These are phyloP conservation scores for Onychostruthus taczanowskii DNA, from an alignment of 2,113 vertebrate genomes.

Conservation along the genomic window DNA sequence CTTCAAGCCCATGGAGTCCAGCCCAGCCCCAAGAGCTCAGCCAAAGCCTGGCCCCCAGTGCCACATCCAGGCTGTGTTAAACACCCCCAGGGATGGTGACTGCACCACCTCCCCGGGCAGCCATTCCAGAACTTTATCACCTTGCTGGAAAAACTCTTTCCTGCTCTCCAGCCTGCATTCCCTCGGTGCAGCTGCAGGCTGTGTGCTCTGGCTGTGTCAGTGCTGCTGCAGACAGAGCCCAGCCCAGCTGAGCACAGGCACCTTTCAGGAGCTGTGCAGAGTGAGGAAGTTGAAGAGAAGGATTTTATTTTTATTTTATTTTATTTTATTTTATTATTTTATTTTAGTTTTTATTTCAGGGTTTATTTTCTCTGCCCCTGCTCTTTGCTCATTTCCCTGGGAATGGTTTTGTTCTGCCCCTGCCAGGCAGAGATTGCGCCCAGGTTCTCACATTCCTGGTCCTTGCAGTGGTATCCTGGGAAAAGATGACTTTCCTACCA, in stretches of 20 bases:
- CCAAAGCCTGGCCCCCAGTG: no score
- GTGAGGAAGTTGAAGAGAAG: not conserved
- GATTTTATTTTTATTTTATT: not conserved
- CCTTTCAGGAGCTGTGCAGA: not conserved
- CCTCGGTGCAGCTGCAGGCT: no score
- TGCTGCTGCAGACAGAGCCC: not conserved
- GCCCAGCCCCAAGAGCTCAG: no score
- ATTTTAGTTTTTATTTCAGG: not conserved
- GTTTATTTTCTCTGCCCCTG: not conserved
- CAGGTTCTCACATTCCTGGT: not conserved
- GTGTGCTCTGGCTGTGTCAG: not conserved
- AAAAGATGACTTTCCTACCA: not conserved
- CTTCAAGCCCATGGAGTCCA: no score
- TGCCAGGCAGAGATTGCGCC: not conserved
- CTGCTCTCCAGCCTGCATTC: no score
- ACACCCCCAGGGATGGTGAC: no score
- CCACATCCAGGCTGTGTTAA: no score
- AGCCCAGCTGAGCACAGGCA: not conserved
- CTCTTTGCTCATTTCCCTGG: not conserved
- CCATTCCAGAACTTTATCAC: no score
- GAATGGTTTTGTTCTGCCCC: not conserved
- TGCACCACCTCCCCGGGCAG: no score
- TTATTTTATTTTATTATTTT: not conserved
- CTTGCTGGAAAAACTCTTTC: no score
- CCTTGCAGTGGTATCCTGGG: fast-evolving